phyloP scores from a whole-genome alignment of 35 echinoderm and acorn worm genomes.

The Antedon bifida region DNA sequence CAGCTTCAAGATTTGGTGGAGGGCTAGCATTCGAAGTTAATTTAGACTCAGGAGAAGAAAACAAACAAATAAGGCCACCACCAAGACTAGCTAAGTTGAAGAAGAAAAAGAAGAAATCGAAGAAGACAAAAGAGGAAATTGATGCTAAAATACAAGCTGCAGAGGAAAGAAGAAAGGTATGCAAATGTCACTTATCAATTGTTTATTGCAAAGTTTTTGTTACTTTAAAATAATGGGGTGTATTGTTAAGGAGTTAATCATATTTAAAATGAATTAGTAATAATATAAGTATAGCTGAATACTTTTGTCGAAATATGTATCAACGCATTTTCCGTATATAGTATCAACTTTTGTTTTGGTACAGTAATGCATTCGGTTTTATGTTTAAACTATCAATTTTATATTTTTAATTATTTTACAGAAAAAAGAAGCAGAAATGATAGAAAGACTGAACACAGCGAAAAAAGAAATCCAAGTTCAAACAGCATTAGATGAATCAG shows the following conservation, averaged over 20 bases:
- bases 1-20: constrained; percentile 20
- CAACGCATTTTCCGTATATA: too few species aligned
- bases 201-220: neutral
- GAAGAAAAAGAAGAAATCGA: constrained; percentile 77
- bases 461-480: constrained; percentile 74
- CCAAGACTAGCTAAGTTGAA: constrained; percentile 82
- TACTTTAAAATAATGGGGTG: neutral
- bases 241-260: neutral
- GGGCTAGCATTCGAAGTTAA: constrained; percentile 83
- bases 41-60: constrained; percentile 52
- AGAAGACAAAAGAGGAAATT: constrained; percentile 68
- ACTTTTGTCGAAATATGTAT: neutral
- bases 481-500: constrained; percentile 26
- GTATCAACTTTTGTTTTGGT: too few species aligned
- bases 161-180: constrained; percentile 78
- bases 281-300: too few species aligned
- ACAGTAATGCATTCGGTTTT: too few species aligned
- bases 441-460: constrained; percentile 58
- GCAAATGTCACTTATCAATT: constrained; percentile 4
- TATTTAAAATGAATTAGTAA: neutral
- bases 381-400: too few species aligned
- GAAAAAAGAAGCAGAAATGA: constrained; percentile 64
- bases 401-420: constrained; percentile 33
- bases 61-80: constrained; percentile 52
- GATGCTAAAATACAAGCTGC: constrained; percentile 82